Evolutionary conservation across 2,888 invertebrate genomes (phyloP).

Genomic region (Diaprepes abbreviatus): DNA sequence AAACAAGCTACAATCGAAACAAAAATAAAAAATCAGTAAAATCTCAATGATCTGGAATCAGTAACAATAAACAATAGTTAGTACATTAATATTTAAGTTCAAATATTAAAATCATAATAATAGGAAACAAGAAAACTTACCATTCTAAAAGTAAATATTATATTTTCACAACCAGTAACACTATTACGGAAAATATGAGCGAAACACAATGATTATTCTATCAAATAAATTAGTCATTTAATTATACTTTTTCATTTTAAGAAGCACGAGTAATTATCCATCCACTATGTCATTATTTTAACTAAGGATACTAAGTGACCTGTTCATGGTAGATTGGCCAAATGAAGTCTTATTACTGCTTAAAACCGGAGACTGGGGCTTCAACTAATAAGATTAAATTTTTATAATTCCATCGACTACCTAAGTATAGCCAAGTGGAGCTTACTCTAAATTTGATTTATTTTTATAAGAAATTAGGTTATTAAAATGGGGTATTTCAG

Average conservation of each 20-base stretch:
- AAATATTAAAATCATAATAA: too few species aligned
- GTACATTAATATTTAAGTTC: too few species aligned
- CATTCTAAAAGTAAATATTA: not conserved
- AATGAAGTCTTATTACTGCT: constrained; percentile 36
- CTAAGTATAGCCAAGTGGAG: constrained; percentile 10
- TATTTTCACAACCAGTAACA: not conserved
- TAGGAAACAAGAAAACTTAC: not conserved
- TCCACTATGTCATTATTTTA: constrained; percentile 21
- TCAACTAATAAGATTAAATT: constrained; percentile 58
- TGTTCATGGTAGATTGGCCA: constrained; percentile 33
- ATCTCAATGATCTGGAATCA: too few species aligned
- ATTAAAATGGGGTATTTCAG: constrained; percentile 19
- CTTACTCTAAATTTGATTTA: constrained; percentile 43
- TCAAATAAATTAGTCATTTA: not conserved
- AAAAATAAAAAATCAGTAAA: too few species aligned
- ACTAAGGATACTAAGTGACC: constrained; percentile 28
- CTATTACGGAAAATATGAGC: not conserved
- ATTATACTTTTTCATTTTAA: constrained; percentile 29
- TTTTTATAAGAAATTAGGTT: constrained; percentile 32
- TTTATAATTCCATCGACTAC: constrained; percentile 52
- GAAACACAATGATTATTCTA: constrained; percentile 2
- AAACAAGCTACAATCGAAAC: too few species aligned
- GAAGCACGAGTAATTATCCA: not conserved
- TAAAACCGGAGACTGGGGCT: constrained; percentile 49
- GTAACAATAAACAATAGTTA: too few species aligned